Percentiles rank a stretch among this genome's conserved stretches.
These are phyloP conservation scores for Phaethon lepturus DNA, from an alignment of 2,113 vertebrate genomes.

Conservation along the genomic window DNA sequence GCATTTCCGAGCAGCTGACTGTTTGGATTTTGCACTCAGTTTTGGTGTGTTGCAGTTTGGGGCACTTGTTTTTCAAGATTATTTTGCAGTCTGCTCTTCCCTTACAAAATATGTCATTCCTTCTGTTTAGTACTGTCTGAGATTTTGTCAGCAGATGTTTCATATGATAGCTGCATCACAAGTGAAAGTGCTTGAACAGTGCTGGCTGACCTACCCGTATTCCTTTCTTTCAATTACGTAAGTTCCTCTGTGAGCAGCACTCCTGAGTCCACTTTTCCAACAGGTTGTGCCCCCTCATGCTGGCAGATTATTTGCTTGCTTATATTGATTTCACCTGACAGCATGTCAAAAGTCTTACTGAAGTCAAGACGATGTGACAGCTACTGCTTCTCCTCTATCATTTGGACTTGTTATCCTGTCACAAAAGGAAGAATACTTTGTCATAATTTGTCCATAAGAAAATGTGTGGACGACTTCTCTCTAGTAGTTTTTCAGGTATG, in stretches of 20 bases:
- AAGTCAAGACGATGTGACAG: neutral
- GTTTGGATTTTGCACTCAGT: neutral
- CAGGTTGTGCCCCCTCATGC: neutral
- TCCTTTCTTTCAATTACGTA: neutral
- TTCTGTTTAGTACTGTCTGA: neutral
- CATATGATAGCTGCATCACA: neutral
- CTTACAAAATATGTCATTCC: neutral
- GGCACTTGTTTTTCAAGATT: neutral
- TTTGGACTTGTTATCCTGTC: neutral
- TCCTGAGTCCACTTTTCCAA: neutral
- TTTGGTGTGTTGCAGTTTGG: neutral
- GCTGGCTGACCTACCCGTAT: neutral
- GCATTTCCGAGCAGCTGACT: neutral
- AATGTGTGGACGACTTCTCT: neutral
- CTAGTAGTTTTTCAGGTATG: neutral
- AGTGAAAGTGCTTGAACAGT: neutral
- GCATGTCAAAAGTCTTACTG: neutral
- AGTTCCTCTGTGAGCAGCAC: neutral
- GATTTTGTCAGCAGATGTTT: neutral
- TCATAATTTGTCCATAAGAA: neutral
- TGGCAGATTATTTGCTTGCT: neutral
- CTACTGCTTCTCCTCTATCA: neutral
- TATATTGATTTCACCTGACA: neutral
- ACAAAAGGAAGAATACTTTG: neutral
- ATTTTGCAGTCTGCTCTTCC: neutral